A percentile compares a stretch with the other conserved stretches of the same genome.
phyloP scores from a whole-genome alignment of 2,113 vertebrate species.

The Pelusios castaneus region DNA sequence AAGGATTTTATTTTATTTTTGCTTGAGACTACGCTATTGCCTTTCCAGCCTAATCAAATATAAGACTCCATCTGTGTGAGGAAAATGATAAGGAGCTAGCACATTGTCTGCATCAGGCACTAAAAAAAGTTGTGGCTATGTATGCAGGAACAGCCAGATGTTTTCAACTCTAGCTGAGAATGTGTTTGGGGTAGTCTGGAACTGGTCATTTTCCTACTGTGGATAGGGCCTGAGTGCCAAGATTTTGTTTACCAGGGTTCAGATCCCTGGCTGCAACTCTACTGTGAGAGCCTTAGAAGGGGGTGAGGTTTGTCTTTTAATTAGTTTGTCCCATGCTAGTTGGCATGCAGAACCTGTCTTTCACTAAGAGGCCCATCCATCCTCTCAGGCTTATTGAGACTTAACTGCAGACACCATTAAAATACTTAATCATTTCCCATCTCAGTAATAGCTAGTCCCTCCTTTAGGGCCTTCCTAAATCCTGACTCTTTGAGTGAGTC shows the following conservation, averaged over 20 bases:
- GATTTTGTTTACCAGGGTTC: neutral
- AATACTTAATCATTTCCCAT: constrained; percentile 20
- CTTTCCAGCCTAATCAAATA: neutral
- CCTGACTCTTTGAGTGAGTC: constrained; percentile 20
- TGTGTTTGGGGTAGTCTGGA: neutral
- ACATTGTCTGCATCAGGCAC: neutral
- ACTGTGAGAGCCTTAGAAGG: neutral
- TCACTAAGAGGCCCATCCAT: constrained; percentile 6
- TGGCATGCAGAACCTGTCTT: neutral
- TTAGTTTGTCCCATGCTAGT: neutral
- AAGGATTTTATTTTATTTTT: neutral
- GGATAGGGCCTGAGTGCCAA: neutral
- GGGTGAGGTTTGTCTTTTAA: neutral
- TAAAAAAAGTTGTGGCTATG: neutral
- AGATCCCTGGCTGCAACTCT: neutral
- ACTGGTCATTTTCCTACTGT: neutral
- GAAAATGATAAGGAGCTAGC: neutral
- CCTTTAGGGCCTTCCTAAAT: constrained; percentile 58
- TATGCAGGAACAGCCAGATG: accelerated
- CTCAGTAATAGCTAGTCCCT: constrained; percentile 27
- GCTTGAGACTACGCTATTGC: neutral
- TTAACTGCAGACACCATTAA: constrained; percentile 43
- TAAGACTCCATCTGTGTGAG: neutral
- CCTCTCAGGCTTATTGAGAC: constrained; percentile 36
- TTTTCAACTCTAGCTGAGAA: neutral